Conservation (phyloP, 2,888 invertebrate species). For the Drosophila borborema region DNA sequence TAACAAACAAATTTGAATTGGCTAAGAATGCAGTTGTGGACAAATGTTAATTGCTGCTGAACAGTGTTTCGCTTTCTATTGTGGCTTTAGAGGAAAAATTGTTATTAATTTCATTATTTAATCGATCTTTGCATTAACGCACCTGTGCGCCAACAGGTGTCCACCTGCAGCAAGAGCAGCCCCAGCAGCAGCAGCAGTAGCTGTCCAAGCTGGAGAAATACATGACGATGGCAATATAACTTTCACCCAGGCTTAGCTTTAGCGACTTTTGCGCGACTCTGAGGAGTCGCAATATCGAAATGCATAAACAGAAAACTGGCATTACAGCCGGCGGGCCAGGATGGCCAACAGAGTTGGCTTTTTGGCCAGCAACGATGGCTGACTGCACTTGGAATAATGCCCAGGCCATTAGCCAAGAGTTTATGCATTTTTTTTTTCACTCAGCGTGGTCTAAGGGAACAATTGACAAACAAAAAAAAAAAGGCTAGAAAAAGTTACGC, state of each 20-base stretch:
- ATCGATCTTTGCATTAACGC: slow-evolving; percentile 48
- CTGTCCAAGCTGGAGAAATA: slow-evolving; percentile 28
- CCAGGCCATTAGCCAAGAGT: slow-evolving; percentile 39
- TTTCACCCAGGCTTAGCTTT: slow-evolving; percentile 41
- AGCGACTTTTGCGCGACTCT: slow-evolving; percentile 1
- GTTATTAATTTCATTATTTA: slow-evolving; percentile 51
- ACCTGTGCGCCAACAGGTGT: slow-evolving; percentile 38
- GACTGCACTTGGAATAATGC: slow-evolving; percentile 14
- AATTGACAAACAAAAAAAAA: slow-evolving; percentile 27
- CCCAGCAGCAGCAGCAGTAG: slow-evolving; percentile 3
- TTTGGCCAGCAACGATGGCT: neutral
- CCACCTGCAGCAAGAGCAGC: slow-evolving; percentile 37
- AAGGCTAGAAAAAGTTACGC: slow-evolving; percentile 25
- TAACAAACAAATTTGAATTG: neutral
- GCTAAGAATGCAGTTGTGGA: slow-evolving; percentile 1
- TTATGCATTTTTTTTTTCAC: slow-evolving; percentile 4
- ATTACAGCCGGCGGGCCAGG: slow-evolving; percentile 31
- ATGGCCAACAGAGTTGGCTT: slow-evolving; percentile 20
- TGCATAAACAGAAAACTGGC: slow-evolving; percentile 20
- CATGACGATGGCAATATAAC: slow-evolving; percentile 34
- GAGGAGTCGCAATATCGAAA: slow-evolving; percentile 24
- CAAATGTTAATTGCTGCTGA: slow-evolving; percentile 20
- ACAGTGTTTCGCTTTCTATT: slow-evolving; percentile 34
- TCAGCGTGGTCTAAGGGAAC: slow-evolving; percentile 19
- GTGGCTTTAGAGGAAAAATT: slow-evolving; percentile 13